Conservation (phyloP, 2,113 vertebrate genomes). For the Carettochelys insculpta region DNA sequence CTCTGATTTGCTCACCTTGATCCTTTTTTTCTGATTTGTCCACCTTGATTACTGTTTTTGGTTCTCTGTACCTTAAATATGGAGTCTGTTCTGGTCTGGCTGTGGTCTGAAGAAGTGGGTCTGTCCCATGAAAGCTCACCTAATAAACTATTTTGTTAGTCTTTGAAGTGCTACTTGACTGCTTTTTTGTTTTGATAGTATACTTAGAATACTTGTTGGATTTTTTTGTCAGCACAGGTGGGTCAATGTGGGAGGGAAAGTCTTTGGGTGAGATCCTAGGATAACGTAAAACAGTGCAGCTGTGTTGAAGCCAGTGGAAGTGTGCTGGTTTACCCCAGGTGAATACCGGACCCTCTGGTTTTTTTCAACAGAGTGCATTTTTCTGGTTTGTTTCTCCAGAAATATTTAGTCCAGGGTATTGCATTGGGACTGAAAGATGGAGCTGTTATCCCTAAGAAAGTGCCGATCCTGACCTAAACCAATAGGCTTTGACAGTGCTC, state of each 20-base stretch:
- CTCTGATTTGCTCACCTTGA: no score
- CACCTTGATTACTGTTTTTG: no score
- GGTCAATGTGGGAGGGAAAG: neutral
- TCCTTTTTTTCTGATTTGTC: no score
- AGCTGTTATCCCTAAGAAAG: neutral
- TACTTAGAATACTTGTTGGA: conserved; percentile 20
- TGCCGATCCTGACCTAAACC: neutral
- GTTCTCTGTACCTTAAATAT: no score
- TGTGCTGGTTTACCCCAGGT: neutral
- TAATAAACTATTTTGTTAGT: no score
- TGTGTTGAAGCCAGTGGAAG: neutral
- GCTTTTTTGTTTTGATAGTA: no score
- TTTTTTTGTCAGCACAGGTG: neutral
- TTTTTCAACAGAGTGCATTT: neutral
- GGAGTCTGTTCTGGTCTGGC: no score
- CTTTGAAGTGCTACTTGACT: no score
- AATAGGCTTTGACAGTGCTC: neutral
- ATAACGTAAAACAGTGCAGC: neutral
- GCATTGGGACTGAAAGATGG: neutral
- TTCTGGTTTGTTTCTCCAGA: neutral
- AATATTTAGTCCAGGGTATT: neutral
- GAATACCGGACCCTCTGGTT: neutral
- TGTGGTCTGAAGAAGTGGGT: no score
- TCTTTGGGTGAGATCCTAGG: neutral
- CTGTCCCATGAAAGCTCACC: no score